Evolutionary conservation across 53 echinoderm and acorn worm species (phyloP).

Genomic region (Zoroaster sp.): DNA sequence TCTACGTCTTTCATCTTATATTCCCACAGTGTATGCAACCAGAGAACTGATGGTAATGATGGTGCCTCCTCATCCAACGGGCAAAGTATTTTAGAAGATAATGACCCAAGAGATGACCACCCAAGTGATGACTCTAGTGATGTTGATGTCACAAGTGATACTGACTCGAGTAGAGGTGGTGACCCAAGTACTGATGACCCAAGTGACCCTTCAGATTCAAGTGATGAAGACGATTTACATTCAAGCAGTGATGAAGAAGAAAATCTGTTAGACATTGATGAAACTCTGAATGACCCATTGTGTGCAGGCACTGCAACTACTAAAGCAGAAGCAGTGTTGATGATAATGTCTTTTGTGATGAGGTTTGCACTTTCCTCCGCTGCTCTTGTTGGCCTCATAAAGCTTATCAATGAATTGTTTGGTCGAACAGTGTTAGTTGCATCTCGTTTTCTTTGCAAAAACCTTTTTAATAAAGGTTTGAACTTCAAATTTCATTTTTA

Average conservation of each 20-base stretch:
- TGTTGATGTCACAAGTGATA: background rate
- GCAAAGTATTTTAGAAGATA: background rate
- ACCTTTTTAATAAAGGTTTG: background rate
- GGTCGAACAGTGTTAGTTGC: background rate
- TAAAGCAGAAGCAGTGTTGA: slow-evolving; percentile 46
- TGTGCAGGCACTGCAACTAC: slow-evolving; percentile 27
- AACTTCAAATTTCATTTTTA: slow-evolving; percentile 31
- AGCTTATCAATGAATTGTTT: slow-evolving; percentile 35
- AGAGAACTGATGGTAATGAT: slow-evolving; percentile 31
- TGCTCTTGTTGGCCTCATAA: slow-evolving; percentile 3
- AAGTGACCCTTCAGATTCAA: background rate
- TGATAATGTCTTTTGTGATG: slow-evolving; percentile 64
- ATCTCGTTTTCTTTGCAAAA: slow-evolving; percentile 1
- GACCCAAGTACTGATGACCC: background rate
- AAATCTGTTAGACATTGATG: slow-evolving; percentile 7
- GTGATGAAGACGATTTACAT: background rate
- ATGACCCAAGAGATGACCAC: background rate
- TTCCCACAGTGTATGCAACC: slow-evolving; percentile 1
- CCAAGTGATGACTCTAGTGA: background rate
- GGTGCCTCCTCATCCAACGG: background rate
- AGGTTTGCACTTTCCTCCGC: slow-evolving; percentile 42
- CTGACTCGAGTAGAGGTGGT: background rate
- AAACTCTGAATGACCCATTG: slow-evolving; percentile 23
- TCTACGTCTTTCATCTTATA: background rate
- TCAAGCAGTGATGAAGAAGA: slow-evolving; percentile 33